Evolutionary conservation across 2,113 vertebrate genomes (phyloP).

Genomic region (Corvus moneduloides): DNA sequence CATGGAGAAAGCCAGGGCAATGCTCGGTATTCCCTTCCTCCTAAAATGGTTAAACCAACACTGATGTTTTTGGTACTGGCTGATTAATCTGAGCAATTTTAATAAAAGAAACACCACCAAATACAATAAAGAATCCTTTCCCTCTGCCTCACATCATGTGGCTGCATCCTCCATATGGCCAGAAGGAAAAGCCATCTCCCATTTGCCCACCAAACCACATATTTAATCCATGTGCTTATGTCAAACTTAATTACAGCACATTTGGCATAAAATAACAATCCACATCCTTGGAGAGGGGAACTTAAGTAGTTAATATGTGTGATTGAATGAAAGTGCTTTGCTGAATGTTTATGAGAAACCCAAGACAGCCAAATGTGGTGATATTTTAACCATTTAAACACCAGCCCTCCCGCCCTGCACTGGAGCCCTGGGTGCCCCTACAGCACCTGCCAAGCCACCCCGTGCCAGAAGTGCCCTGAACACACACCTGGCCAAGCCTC

Average conservation of each 20-base stretch:
- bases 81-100: slow-evolving; percentile 44
- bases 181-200: slow-evolving; percentile 78
- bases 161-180: slow-evolving; percentile 91
- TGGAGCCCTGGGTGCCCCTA: neutral
- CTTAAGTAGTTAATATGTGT: slow-evolving; percentile 82
- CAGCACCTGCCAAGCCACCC: neutral
- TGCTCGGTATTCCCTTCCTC: neutral
- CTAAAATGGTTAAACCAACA: neutral
- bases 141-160: slow-evolving; percentile 61
- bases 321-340: slow-evolving; percentile 79
- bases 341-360: slow-evolving; percentile 81
- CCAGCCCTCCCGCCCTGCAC: neutral
- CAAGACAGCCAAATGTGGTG: slow-evolving; percentile 73
- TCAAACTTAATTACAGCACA: slow-evolving; percentile 99
- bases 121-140: slow-evolving; percentile 36
- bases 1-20: neutral
- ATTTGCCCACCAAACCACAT: slow-evolving; percentile 88
- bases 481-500: neutral
- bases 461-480: neutral
- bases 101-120: slow-evolving; percentile 48
- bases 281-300: slow-evolving; percentile 80
- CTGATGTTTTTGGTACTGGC: neutral
- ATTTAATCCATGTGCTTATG: slow-evolving; percentile 99
- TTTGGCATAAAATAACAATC: slow-evolving; percentile 86
- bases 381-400: slow-evolving; percentile 70